Conservation (phyloP, 2,797 vertebrate species). For the Sarcoramphus papa region DNA sequence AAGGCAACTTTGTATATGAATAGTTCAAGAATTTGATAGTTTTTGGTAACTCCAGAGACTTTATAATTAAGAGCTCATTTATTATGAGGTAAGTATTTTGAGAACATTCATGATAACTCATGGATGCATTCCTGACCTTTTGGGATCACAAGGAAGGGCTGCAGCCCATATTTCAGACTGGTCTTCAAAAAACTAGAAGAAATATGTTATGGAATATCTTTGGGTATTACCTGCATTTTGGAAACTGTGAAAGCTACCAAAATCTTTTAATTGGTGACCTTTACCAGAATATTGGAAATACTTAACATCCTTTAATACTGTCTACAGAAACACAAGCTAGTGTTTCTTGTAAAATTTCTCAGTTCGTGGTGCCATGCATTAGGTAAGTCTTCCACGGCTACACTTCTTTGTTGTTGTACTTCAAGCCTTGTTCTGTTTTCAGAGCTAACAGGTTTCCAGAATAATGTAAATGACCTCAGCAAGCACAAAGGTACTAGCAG, state of each 20-base stretch:
- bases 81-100: not conserved
- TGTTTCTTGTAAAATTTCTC: not conserved
- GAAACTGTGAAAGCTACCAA: not conserved
- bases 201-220: not conserved
- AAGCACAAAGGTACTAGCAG: not conserved
- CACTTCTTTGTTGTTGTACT: not conserved
- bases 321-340: not conserved
- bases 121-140: not conserved
- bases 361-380: not conserved
- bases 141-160: not conserved
- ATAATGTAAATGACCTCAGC: not conserved
- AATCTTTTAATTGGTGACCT: not conserved
- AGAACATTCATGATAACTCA: not conserved
- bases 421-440: not conserved
- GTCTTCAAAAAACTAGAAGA: not conserved
- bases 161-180: not conserved
- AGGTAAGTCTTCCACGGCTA: not conserved
- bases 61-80: not conserved
- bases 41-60: not conserved
- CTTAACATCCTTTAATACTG: not conserved
- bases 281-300: not conserved
- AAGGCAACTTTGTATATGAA: not conserved
- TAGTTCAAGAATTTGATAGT: not conserved
- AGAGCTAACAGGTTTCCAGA: not conserved
- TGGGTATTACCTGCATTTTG: not conserved